These are phyloP conservation scores for Bhutanitis thaidina DNA, from an alignment of 2,888 invertebrate species.

Conservation along the genomic window DNA sequence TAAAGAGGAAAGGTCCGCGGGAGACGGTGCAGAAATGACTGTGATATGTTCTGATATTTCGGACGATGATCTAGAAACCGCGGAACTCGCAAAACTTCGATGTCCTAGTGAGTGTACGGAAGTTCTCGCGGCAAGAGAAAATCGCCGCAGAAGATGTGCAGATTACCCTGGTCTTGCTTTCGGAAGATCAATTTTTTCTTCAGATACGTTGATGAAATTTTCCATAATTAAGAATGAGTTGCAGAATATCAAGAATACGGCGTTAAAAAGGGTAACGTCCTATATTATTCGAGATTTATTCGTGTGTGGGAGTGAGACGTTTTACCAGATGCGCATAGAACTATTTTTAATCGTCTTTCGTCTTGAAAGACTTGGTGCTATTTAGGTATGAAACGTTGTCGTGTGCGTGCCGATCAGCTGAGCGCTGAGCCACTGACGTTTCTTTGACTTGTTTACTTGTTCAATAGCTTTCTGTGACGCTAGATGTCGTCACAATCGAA, in stretches of 20 bases:
- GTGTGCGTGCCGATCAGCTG: slow-evolving; percentile 71
- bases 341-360: slow-evolving; percentile 70
- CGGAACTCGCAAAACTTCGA: slow-evolving; percentile 89
- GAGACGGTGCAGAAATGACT: slow-evolving; percentile 66
- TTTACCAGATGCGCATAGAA: slow-evolving; percentile 72
- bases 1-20: slow-evolving; percentile 66
- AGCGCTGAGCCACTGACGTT: slow-evolving; percentile 62
- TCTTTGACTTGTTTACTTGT: slow-evolving; percentile 72
- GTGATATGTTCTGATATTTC: slow-evolving; percentile 52
- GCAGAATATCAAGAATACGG: slow-evolving; percentile 98
- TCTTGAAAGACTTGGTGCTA: slow-evolving; percentile 52
- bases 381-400: slow-evolving; percentile 38
- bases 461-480: slow-evolving; percentile 42
- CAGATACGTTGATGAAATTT: slow-evolving; percentile 98
- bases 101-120: slow-evolving; percentile 95
- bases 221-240: slow-evolving; percentile 97
- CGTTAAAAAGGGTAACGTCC: slow-evolving; percentile 95
- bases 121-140: slow-evolving; percentile 91
- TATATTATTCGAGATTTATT: slow-evolving; percentile 64
- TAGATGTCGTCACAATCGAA: slow-evolving; percentile 59
- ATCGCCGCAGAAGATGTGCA: slow-evolving; percentile 88
- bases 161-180: slow-evolving; percentile 96
- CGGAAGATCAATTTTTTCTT: slow-evolving; percentile 95
- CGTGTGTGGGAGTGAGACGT: slow-evolving; percentile 52
- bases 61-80: slow-evolving; percentile 88